These are phyloP conservation scores for Dryadula phaetusa DNA, from an alignment of 2,888 invertebrate species.

Conservation along the genomic window DNA sequence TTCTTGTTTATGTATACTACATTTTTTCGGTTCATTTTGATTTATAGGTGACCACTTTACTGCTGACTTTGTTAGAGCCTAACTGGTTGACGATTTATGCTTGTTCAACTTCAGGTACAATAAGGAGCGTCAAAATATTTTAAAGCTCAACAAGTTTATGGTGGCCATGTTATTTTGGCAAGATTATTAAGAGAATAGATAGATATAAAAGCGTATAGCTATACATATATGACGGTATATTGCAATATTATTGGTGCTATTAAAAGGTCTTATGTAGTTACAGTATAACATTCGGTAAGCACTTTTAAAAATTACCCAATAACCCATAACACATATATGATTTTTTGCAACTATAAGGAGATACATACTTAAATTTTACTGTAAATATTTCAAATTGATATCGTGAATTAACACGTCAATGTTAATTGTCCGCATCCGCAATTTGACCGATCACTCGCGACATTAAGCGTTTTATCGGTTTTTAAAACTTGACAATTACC, in stretches of 20 bases:
- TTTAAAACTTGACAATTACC: constrained; percentile 66
- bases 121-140: constrained; percentile 75
- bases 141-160: constrained; percentile 51
- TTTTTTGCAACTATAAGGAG: constrained; percentile 1
- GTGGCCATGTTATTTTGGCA: constrained; percentile 49
- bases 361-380: constrained; percentile 29
- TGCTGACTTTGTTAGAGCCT: constrained; percentile 79
- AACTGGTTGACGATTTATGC: constrained; percentile 80
- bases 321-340: not conserved
- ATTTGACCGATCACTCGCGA: constrained; percentile 60
- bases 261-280: not conserved
- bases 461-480: constrained; percentile 66
- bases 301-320: constrained; percentile 2
- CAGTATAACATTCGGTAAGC: not conserved
- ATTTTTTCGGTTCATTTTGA: constrained; percentile 79
- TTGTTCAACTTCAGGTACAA: constrained; percentile 66
- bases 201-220: not conserved
- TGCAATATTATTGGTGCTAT: not conserved
- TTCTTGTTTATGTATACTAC: constrained; percentile 68
- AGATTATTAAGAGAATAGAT: constrained; percentile 24
- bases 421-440: constrained; percentile 62
- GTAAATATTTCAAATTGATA: constrained; percentile 32
- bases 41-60: constrained; percentile 80
- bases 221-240: not conserved
- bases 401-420: constrained; percentile 48